These are phyloP conservation scores for Astyanax mexicanus DNA, from an alignment of 2,797 vertebrate species.

Conservation along the genomic window DNA sequence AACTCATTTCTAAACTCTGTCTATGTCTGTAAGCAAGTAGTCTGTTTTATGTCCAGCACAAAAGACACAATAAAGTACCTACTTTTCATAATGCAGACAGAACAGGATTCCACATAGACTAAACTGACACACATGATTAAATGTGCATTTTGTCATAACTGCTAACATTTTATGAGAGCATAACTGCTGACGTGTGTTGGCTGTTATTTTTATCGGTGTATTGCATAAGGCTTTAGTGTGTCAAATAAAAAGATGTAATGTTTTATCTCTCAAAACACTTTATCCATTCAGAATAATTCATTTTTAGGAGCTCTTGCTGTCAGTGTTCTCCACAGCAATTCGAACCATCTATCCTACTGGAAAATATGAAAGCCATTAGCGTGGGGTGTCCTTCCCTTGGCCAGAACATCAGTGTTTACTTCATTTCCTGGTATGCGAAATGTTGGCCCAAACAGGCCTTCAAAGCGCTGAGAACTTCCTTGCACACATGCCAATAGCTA, in stretches of 20 bases:
- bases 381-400: slow-evolving; percentile 69
- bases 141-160: background rate
- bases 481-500: slow-evolving; percentile 62
- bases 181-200: background rate
- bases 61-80: background rate
- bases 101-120: background rate
- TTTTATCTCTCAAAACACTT: background rate
- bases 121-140: background rate
- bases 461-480: slow-evolving; percentile 58
- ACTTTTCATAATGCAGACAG: background rate
- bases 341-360: slow-evolving; percentile 43
- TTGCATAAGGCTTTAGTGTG: background rate
- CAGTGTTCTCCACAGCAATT: background rate
- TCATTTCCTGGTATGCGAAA: slow-evolving; percentile 69
- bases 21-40: too few species aligned
- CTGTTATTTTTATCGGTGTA: background rate
- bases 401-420: slow-evolving; percentile 63
- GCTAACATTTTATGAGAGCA: background rate
- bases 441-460: slow-evolving; percentile 60
- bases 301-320: background rate
- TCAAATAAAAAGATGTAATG: background rate
- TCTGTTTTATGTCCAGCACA: background rate
- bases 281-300: background rate
- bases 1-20: too few species aligned
- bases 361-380: slow-evolving; percentile 66